Base-by-base conservation (phyloP, 2,888 invertebrate genomes). In the Stomorhina lunata region DNA sequence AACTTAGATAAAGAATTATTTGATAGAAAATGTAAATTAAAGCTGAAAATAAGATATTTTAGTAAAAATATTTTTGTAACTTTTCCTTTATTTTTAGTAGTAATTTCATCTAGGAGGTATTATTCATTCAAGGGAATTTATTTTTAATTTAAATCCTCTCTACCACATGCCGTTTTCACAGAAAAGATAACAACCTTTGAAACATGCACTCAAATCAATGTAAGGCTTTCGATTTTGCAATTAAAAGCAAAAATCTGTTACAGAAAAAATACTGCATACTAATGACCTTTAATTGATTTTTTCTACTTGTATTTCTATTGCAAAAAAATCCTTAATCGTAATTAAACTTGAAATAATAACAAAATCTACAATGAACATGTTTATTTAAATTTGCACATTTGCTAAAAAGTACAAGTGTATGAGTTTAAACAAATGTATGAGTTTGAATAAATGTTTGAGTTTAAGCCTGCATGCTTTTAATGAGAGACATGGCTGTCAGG, bases 291-390 rank as follows among this genome's bases (percentile, higher is more conserved):
- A 55, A n/a, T 15, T 69, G 61, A 40, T 27, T 15, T 6, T 40
- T 37, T 59, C 17, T 12, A 32, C 34, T 59, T 32, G 4, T n/a
- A n/a, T n/a, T n/a, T 2, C n/a, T n/a, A 10, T 45, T 17, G n/a
- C 4, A n/a, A 17, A 12, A 43, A 53, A 22, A 34, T 29, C 25
- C 2, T 66, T 48, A 17, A 40, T 25, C 22, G 6, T 17, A 65
- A 79, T 72, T 79, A 66, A 72, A 79, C 57, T 65, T 71, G 55
- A 34, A 78, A 55, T 20, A 37, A 48, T 57, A 37, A 63, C 20
- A 17, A 43, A n/a, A 53, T 10, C 34, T 20, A 2, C n/a, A n/a
- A n/a, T n/a, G n/a, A n/a, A n/a, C 1, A 57, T n/a, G 27, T 34
- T 32, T 27, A 71, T 34, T 27, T 43, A 32, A 32, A 40, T 10